Evolutionary conservation across 2,113 vertebrate genomes (phyloP).

Genomic region (Typhlomys cinereus): DNA sequence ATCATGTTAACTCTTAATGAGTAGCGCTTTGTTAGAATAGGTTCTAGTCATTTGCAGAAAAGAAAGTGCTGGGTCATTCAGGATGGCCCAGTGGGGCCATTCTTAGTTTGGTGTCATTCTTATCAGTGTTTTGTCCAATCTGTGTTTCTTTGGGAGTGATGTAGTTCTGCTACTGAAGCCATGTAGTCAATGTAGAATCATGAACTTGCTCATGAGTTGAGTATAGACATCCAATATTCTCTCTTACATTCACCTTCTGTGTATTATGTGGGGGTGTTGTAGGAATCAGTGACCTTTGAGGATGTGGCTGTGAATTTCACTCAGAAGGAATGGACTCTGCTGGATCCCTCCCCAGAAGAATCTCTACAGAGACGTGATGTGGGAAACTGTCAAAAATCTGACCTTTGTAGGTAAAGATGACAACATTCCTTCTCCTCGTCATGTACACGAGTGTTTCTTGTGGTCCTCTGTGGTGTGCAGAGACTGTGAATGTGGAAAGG

Average conservation of each 20-base stretch:
- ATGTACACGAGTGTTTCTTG: background rate
- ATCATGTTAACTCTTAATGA: background rate
- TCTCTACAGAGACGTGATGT: slow-evolving; percentile 59
- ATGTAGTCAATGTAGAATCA: background rate
- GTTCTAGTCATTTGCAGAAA: background rate
- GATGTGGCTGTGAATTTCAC: slow-evolving; percentile 49
- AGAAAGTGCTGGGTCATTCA: background rate
- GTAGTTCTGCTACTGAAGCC: background rate
- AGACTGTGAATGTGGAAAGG: background rate
- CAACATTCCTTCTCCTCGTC: background rate
- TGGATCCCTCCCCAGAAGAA: slow-evolving; percentile 28
- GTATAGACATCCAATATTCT: background rate
- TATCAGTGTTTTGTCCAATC: background rate
- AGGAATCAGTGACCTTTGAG: slow-evolving; percentile 6
- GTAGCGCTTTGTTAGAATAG: background rate
- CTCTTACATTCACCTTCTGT: background rate
- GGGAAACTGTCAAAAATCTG: slow-evolving; percentile 57
- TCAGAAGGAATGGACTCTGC: slow-evolving; percentile 51
- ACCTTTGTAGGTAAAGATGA: slow-evolving; percentile 20
- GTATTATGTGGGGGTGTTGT: slow-evolving; percentile 6
- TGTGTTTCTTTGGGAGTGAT: background rate
- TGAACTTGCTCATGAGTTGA: background rate
- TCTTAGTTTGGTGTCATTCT: background rate
- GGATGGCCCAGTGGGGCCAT: background rate
- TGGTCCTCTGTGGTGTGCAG: background rate